Evolutionary conservation across 2,888 invertebrate species (phyloP).

Genomic region (Ophion ventricosus): DNA sequence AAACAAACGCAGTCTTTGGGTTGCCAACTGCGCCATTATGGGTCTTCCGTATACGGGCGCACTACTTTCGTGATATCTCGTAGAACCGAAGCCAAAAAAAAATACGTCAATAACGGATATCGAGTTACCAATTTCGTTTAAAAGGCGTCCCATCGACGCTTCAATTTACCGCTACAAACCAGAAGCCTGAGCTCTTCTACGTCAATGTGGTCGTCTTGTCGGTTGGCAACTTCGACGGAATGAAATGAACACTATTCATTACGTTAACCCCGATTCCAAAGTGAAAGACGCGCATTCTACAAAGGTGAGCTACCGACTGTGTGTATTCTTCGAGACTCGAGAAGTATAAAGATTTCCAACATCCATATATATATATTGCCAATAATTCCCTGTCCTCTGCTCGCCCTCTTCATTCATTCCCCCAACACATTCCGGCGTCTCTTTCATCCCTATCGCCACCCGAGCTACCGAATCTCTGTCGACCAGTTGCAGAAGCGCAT

Average conservation of each 20-base stretch:
- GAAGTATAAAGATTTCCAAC: constrained; percentile 78
- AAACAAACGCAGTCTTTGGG: constrained; percentile 17
- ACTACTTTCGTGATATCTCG: neutral
- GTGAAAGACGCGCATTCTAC: constrained; percentile 1
- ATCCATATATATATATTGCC: constrained; percentile 7
- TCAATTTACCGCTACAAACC: constrained; percentile 37
- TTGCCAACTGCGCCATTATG: constrained; percentile 38
- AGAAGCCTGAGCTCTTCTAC: constrained; percentile 20
- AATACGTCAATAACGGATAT: constrained; percentile 44
- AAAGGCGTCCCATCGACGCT: constrained; percentile 20
- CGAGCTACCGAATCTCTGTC: constrained; percentile 11
- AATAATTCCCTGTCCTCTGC: constrained; percentile 37
- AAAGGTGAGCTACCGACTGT: neutral
- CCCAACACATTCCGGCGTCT: constrained; percentile 2
- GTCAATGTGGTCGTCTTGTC: constrained; percentile 46
- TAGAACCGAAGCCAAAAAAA: constrained; percentile 6
- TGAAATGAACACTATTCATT: constrained; percentile 81
- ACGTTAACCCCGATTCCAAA: constrained; percentile 69
- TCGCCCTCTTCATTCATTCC: constrained; percentile 16
- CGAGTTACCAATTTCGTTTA: constrained; percentile 43
- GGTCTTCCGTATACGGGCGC: neutral
- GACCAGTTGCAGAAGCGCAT: constrained; percentile 11
- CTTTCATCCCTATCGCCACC: neutral
- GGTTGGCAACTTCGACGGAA: constrained; percentile 69
- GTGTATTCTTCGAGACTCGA: constrained; percentile 72